phyloP scores from a whole-genome alignment of 2,113 vertebrate genomes.

The Periophthalmus modestus region DNA sequence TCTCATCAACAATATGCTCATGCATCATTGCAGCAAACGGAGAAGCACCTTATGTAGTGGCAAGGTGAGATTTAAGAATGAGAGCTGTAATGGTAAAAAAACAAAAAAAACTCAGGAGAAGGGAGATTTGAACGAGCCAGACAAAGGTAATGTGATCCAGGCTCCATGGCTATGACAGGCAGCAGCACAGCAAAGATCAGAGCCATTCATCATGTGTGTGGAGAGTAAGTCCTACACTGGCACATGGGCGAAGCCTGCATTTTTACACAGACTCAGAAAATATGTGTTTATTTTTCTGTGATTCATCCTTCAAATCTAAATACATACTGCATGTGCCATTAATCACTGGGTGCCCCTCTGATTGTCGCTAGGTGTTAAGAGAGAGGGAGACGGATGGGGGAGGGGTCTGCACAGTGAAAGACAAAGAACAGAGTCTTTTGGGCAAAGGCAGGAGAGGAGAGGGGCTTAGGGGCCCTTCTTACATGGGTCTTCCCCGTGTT shows the following conservation, averaged over 20 bases:
- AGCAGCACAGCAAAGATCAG: constrained; percentile 56
- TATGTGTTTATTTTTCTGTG: constrained; percentile 21
- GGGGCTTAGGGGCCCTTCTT: constrained; percentile 36
- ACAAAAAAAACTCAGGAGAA: constrained; percentile 24
- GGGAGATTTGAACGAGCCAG: constrained; percentile 48
- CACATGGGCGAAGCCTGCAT: constrained; percentile 2
- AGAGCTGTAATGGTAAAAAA: neutral
- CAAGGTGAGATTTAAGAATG: neutral
- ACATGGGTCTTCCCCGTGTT: constrained; percentile 52
- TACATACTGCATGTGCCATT: constrained; percentile 48
- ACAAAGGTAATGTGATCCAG: constrained; percentile 78
- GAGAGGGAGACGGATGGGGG: constrained; percentile 70
- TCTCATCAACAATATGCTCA: constrained; percentile 38
- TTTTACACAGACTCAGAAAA: constrained; percentile 6
- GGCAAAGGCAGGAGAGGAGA: constrained; percentile 49
- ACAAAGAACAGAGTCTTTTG: constrained; percentile 75
- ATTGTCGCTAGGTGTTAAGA: constrained; percentile 73
- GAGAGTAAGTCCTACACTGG: constrained; percentile 26
- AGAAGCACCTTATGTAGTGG: constrained; percentile 2
- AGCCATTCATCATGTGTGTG: constrained; percentile 34
- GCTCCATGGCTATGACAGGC: constrained; percentile 66
- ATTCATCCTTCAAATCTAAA: constrained; percentile 47
- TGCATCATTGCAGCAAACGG: constrained; percentile 42
- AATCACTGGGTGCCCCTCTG: constrained; percentile 14
- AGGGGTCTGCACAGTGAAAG: constrained; percentile 71